Conservation (phyloP, 2,888 invertebrate species). For the Auanema freiburgensis region DNA sequence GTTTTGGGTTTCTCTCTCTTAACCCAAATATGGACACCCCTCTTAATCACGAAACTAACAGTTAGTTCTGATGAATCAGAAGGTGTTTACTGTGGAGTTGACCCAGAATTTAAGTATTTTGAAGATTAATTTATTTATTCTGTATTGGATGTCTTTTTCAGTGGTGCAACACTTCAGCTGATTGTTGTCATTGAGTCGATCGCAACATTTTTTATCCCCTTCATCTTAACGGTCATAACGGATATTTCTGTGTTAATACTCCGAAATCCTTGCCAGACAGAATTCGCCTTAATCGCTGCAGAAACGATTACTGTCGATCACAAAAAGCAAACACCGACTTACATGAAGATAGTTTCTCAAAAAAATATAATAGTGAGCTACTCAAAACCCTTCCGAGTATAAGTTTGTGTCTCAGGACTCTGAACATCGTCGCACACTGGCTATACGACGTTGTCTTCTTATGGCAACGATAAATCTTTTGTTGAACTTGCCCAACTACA, state of each 20-base stretch:
- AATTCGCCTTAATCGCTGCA: constrained; percentile 32
- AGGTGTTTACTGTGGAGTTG: constrained; percentile 37
- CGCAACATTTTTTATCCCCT: constrained; percentile 43
- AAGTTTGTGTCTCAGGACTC: not conserved
- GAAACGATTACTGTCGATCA: constrained; percentile 28
- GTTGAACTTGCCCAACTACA: constrained; percentile 41
- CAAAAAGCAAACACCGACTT: constrained; percentile 18
- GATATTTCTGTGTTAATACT: constrained; percentile 41
- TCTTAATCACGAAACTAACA: constrained; percentile 41
- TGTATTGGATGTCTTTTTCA: constrained; percentile 14
- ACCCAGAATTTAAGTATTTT: constrained; percentile 22
- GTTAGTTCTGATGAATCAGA: constrained; percentile 25
- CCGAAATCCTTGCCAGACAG: constrained; percentile 31
- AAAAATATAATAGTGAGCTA: constrained; percentile 24
- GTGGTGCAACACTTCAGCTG: constrained; percentile 27
- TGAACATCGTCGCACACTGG: constrained; percentile 23
- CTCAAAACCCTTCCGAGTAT: not conserved
- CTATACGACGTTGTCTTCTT: constrained; percentile 41
- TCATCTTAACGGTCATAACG: constrained; percentile 39
- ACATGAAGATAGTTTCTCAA: constrained; percentile 38
- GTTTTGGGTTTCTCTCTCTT: constrained; percentile 26
- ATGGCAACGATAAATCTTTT: constrained; percentile 38
- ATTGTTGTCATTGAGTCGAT: constrained; percentile 40
- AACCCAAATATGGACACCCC: constrained; percentile 39
- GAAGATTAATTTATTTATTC: not conserved